Evolutionary conservation across 2,797 vertebrate genomes (phyloP), one percentile per base, ranked within the genome.

Genomic region (Notolepis coatsorum): DNA sequence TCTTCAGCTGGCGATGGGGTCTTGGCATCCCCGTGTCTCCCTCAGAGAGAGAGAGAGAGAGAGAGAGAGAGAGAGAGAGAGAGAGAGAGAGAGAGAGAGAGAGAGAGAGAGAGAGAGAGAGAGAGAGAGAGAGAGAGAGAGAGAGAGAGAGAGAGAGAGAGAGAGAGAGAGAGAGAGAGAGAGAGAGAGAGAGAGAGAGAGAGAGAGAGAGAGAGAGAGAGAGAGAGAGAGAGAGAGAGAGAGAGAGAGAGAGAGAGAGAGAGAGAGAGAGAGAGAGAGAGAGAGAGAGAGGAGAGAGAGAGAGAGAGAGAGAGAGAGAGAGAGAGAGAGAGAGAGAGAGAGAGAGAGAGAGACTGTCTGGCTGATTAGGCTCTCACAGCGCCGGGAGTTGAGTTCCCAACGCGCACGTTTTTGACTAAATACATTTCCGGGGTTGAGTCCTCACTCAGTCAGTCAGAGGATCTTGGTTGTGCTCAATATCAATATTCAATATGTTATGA

Each of bases 11-110:
- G 31, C 41, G 5, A 7, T 39, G 31, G 55, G 31, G 27, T 17
- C 2, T 31, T 51, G 55, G 68, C 58, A 20, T 63, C 28, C 28
- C 2, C 9, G 35, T 52, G 15, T 61, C 30, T 54, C 20, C 28
- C 33, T 46, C 50, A 80, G 6, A 3, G 1, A 37, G 4, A 5
- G 3, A 37, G 35, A 12, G 35, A 7, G 6, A 37, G 10, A n/a
- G 2, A 7, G 8, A 37, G 8, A 8, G 8, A 37, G 8, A 2
- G 13, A 37, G 8, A 37, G 6, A 42, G 12, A 23, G 30, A 52
- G 18, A 21, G 30, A 37, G 49, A 13, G 49, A 52, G 17, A 50
- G 18, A 37, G 51, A 15, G 23, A 39, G 5, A 13, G 47, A 12
- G 35, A 7, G 6, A 37, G 10, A n/a, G 2, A 7, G 8, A 37